These are phyloP conservation scores for Bolinopsis microptera DNA, from an alignment of 37 sponge, comb jelly and placozoan genomes.

Conservation along the genomic window DNA sequence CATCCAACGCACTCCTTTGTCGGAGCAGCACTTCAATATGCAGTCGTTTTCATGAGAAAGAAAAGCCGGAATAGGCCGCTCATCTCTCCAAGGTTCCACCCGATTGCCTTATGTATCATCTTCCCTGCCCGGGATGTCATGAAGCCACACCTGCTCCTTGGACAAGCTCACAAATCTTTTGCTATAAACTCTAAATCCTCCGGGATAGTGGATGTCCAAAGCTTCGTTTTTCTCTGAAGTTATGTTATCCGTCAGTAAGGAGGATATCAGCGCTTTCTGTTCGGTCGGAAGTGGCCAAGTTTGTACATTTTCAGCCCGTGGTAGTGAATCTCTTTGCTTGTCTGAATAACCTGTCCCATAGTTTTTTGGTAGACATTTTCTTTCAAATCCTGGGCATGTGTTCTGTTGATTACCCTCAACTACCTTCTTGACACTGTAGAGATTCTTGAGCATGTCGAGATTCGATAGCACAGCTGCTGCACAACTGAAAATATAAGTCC, in stretches of 20 bases:
- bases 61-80: conserved; percentile 67
- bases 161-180: not conserved
- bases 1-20: conserved; percentile 67
- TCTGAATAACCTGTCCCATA: conserved; percentile 69
- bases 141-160: conserved; percentile 19
- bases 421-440: conserved; percentile 19
- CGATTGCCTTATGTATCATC: conserved; percentile 10
- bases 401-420: conserved; percentile 33
- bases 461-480: conserved; percentile 34
- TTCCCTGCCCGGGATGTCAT: conserved; percentile 3
- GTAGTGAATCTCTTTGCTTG: conserved; percentile 20
- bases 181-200: not conserved
- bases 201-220: not conserved
- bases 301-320: conserved; percentile 95
- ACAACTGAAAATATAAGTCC: conserved; percentile 31
- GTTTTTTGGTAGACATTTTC: conserved; percentile 97
- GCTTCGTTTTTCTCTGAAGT: not conserved
- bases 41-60: conserved; percentile 92
- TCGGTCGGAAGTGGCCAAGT: conserved; percentile 89
- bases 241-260: not conserved
- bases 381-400: conserved; percentile 71
- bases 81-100: conserved; percentile 48
- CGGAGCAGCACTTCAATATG: conserved; percentile 77
- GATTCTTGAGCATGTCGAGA: not conserved
- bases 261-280: conserved; percentile 72